These are phyloP conservation scores for Euura lappo DNA, from an alignment of 1,140 invertebrate species.

Conservation along the genomic window DNA sequence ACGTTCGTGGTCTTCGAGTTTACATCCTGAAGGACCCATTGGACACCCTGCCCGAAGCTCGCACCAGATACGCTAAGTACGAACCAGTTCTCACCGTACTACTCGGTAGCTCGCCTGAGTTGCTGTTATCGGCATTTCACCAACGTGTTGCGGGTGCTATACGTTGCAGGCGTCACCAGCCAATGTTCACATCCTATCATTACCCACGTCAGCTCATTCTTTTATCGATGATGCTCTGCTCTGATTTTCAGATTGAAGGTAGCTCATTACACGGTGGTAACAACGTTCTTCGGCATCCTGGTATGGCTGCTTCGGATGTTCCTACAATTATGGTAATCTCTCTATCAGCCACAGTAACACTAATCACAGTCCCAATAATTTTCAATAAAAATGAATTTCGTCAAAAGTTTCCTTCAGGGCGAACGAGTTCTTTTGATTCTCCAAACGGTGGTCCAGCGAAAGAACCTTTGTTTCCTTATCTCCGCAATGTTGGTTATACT, in stretches of 20 bases:
- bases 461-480: too few species aligned
- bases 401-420: too few species aligned
- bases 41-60: slow-evolving; percentile 38
- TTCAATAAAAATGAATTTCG: too few species aligned
- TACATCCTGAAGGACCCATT: slow-evolving; percentile 60
- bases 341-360: too few species aligned
- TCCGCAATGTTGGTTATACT: too few species aligned
- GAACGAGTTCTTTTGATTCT: too few species aligned
- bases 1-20: slow-evolving; percentile 56
- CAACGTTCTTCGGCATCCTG: not conserved
- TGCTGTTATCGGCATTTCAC: not conserved
- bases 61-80: slow-evolving; percentile 34
- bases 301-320: slow-evolving; percentile 19
- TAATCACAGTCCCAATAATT: too few species aligned
- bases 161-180: not conserved
- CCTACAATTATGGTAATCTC: not conserved
- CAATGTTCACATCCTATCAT: too few species aligned
- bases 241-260: slow-evolving; percentile 25
- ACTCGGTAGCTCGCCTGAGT: not conserved
- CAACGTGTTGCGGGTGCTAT: not conserved
- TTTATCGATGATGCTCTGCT: not conserved
- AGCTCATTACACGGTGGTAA: slow-evolving; percentile 25
- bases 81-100: slow-evolving; percentile 12
- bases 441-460: too few species aligned
- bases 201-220: not conserved